phyloP scores from a whole-genome alignment of 2,888 invertebrate genomes.

The Arrhopalites spinosus region DNA sequence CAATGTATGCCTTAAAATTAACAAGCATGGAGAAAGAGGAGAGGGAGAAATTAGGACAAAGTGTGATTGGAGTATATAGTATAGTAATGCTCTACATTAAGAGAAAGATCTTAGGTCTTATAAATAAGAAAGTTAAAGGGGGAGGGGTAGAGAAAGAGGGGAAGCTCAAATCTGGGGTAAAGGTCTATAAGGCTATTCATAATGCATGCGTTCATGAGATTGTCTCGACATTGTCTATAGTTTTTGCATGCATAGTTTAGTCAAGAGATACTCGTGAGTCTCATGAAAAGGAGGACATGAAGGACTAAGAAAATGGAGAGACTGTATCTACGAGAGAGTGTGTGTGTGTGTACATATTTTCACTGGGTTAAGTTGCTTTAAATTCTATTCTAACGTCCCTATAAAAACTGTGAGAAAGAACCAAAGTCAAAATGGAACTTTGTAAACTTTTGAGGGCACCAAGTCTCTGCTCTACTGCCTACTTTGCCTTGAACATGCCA shows the following conservation, averaged over 20 bases:
- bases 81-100: background rate
- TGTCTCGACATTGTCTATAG: background rate
- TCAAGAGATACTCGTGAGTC: background rate
- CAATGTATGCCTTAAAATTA: no score
- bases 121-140: conserved; percentile 5
- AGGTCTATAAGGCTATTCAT: background rate
- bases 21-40: background rate
- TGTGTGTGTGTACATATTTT: no score
- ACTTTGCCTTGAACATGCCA: conserved; percentile 5
- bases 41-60: conserved; percentile 8
- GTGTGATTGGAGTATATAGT: background rate
- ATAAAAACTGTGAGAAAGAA: conserved; percentile 14
- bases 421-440: conserved; percentile 10
- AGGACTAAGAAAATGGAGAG: no score
- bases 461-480: background rate
- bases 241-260: conserved; percentile 7
- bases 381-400: background rate
- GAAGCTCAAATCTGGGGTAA: background rate
- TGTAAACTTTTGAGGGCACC: conserved; percentile 1
- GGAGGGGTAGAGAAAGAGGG: background rate
- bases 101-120: background rate
- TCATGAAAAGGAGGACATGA: no score
- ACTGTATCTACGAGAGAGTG: no score
- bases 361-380: background rate
- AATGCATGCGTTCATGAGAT: conserved; percentile 1